phyloP scores from a whole-genome alignment of 1,140 invertebrate species.

The Heterodera schachtii region DNA sequence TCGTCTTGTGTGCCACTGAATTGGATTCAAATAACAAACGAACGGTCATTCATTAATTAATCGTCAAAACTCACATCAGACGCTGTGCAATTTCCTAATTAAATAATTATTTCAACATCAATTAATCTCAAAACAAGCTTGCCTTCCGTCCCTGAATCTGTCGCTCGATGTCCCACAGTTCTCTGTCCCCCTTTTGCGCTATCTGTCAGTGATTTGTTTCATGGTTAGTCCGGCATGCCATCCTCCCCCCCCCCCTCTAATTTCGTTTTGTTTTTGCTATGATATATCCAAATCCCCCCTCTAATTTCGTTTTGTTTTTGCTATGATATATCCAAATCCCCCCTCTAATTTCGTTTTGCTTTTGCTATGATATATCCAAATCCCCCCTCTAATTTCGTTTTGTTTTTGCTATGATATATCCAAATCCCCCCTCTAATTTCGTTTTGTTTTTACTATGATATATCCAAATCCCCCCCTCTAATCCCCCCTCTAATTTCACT shows the following conservation, averaged over 20 bases:
- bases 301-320: too few relatives aligned
- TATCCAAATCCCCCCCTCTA: too few relatives aligned
- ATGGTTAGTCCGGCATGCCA: too few relatives aligned
- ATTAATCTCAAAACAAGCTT: conserved; percentile 4
- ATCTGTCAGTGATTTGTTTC: neutral
- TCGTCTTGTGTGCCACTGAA: conserved; percentile 61
- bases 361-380: too few relatives aligned
- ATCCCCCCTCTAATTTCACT: too few relatives aligned
- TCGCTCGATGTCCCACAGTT: conserved; percentile 62
- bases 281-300: too few relatives aligned
- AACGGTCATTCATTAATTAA: neutral
- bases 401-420: conserved; percentile 68
- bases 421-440: too few relatives aligned
- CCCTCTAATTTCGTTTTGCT: too few relatives aligned
- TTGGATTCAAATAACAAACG: neutral
- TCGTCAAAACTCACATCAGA: conserved; percentile 4
- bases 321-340: too few relatives aligned
- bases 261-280: conserved; percentile 66
- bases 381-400: neutral
- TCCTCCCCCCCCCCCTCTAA: neutral
- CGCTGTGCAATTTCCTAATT: conserved; percentile 18
- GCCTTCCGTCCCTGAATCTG: conserved; percentile 65
- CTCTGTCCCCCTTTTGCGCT: conserved; percentile 49
- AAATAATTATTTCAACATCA: too few relatives aligned
- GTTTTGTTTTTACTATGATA: too few relatives aligned